A percentile compares a stretch with the other conserved stretches of the same genome.
Conservation (phyloP, 2,797 vertebrate genomes). For the Characodon lateralis region DNA sequence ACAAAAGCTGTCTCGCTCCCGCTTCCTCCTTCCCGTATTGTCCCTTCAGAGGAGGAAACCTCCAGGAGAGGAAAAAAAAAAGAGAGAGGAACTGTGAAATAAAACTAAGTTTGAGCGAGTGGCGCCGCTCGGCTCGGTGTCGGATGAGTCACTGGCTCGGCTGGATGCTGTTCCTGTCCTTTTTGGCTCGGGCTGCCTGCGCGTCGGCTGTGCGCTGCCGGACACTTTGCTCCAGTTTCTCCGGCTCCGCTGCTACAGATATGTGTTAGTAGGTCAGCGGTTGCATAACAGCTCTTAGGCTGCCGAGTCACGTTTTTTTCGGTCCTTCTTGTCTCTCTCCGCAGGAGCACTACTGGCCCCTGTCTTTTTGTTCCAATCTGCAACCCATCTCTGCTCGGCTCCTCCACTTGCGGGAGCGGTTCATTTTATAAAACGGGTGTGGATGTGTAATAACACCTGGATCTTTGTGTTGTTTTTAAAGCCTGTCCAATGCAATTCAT, state of each 20-base stretch:
- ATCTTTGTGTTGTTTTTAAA: not conserved
- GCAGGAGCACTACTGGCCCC: conserved; percentile 32
- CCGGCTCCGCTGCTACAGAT: conserved; percentile 76
- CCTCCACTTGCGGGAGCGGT: not conserved
- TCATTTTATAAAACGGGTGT: not conserved
- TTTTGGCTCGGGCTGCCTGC: conserved; percentile 56
- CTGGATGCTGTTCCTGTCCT: conserved; percentile 47
- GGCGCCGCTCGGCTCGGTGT: conserved; percentile 27
- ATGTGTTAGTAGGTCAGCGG: conserved; percentile 87
- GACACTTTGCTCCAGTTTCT: conserved; percentile 82
- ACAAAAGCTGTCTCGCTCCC: conserved; percentile 76
- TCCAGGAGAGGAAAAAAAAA: conserved; percentile 11
- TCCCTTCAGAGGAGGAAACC: conserved; percentile 51
- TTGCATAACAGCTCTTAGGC: conserved; percentile 84
- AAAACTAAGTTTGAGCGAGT: conserved; percentile 41
- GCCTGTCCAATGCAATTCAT: not conserved
- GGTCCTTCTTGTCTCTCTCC: conserved; percentile 66
- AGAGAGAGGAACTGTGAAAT: conserved; percentile 10
- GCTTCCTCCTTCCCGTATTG: conserved; percentile 58
- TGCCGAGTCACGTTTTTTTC: conserved; percentile 82
- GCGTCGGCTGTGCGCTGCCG: conserved; percentile 67
- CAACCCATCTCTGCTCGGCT: not conserved
- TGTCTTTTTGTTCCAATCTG: not conserved
- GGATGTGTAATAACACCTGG: not conserved
- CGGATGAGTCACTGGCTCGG: conserved; percentile 38